These are phyloP conservation scores for Pasiphila rectangulata DNA, from an alignment of 2,888 invertebrate genomes.

Conservation along the genomic window DNA sequence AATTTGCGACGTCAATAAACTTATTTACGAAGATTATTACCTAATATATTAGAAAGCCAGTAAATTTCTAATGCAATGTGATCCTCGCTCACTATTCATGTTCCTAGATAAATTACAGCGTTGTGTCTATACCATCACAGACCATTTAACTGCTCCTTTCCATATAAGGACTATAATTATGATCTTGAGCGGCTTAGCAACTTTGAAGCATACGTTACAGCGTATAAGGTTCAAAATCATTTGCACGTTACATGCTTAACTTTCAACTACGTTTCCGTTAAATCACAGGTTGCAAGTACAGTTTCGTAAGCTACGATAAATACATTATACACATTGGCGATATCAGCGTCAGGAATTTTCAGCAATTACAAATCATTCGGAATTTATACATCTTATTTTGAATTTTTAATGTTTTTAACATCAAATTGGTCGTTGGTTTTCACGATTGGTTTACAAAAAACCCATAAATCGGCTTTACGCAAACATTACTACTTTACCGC, in stretches of 20 bases:
- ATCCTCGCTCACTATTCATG: slow-evolving; percentile 33
- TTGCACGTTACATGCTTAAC: slow-evolving; percentile 20
- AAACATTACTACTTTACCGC: too few species aligned
- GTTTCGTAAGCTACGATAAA: slow-evolving; percentile 47
- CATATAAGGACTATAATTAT: slow-evolving; percentile 43
- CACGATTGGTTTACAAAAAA: too few species aligned
- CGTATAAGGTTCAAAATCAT: slow-evolving; percentile 25
- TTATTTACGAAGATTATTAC: too few species aligned
- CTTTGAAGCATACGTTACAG: slow-evolving; percentile 18
- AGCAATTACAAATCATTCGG: too few species aligned
- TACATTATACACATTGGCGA: slow-evolving; percentile 39
- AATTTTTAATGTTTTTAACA: too few species aligned
- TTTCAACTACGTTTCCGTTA: slow-evolving; percentile 35
- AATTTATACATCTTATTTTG: too few species aligned
- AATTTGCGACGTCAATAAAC: too few species aligned
- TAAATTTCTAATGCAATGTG: too few species aligned
- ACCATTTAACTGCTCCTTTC: slow-evolving; percentile 40
- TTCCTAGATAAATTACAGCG: slow-evolving; percentile 31
- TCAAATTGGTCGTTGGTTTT: too few species aligned
- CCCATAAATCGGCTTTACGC: too few species aligned
- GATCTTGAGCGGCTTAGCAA: slow-evolving; percentile 18
- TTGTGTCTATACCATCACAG: slow-evolving; percentile 36
- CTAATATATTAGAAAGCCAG: too few species aligned
- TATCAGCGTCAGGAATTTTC: too few species aligned
- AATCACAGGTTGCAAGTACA: slow-evolving; percentile 40